Evolutionary conservation across 2,113 vertebrate species (phyloP).

Genomic region (Salvelinus namaycush): DNA sequence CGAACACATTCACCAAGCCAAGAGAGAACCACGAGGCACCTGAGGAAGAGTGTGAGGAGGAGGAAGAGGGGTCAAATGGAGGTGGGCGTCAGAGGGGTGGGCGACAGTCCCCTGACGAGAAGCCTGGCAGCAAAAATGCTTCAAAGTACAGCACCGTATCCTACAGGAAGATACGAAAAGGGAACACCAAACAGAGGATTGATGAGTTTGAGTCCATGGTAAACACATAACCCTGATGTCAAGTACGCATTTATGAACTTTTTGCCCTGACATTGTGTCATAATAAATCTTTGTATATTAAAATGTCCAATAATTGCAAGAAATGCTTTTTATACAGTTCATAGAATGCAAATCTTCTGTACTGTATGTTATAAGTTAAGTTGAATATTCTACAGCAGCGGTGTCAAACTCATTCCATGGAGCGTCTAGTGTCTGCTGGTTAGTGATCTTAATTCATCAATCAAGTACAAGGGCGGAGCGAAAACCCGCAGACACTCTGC

Average conservation of each 20-base stretch:
- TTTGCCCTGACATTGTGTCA: too few relatives aligned
- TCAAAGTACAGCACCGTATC: conserved; percentile 90
- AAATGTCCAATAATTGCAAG: background rate
- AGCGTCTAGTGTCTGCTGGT: too few relatives aligned
- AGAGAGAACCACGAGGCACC: background rate
- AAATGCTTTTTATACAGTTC: background rate
- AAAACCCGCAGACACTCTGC: too few relatives aligned
- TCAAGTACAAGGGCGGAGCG: too few relatives aligned
- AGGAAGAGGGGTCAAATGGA: conserved; percentile 2
- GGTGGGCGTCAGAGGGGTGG: conserved; percentile 28
- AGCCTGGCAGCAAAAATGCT: conserved; percentile 61
- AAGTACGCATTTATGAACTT: background rate
- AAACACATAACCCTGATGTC: conserved; percentile 70
- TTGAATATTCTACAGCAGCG: too few relatives aligned
- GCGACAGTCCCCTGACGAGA: conserved; percentile 46
- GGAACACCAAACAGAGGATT: conserved; percentile 92
- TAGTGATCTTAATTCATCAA: too few relatives aligned
- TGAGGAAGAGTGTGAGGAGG: background rate
- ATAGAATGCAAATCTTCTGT: background rate
- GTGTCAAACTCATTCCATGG: too few relatives aligned
- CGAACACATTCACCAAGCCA: background rate
- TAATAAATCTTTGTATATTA: background rate
- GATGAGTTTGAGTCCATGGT: conserved; percentile 93
- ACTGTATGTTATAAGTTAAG: too few relatives aligned
- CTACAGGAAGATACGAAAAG: conserved; percentile 88